Percentiles rank a stretch among this genome's conserved stretches.
Conservation (phyloP, 2,888 invertebrate species). For the Harpalus rubripes region DNA sequence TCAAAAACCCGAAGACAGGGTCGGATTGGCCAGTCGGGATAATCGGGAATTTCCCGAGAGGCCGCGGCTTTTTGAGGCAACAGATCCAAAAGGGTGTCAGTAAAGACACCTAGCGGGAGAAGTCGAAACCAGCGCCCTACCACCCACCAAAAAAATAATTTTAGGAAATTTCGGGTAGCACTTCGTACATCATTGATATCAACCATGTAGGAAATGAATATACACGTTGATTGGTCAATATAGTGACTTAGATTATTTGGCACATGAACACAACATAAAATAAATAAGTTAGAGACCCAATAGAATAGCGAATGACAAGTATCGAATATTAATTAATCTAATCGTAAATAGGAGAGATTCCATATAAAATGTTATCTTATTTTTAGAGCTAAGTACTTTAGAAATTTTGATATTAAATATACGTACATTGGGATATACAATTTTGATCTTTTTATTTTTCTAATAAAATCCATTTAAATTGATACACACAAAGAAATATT, state of each 20-base stretch:
- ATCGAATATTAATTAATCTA: not conserved
- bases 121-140: no score
- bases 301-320: not conserved
- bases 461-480: no score
- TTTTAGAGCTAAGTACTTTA: slow-evolving; percentile 3
- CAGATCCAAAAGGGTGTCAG: no score
- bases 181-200: not conserved
- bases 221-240: slow-evolving; percentile 40
- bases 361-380: slow-evolving; percentile 1
- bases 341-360: not conserved
- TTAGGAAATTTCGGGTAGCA: no score
- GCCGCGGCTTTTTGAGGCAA: no score
- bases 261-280: slow-evolving; percentile 62
- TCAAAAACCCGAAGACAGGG: no score
- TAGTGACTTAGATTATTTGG: slow-evolving; percentile 64
- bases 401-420: slow-evolving; percentile 31
- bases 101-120: no score
- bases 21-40: no score
- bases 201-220: not conserved
- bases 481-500: no score
- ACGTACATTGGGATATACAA: slow-evolving; percentile 43
- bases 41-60: no score
- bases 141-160: no score
- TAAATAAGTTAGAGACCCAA: slow-evolving; percentile 56
- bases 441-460: not conserved